Evolutionary conservation across 1,140 invertebrate species (phyloP).

Genomic region (Mamestra configurata): DNA sequence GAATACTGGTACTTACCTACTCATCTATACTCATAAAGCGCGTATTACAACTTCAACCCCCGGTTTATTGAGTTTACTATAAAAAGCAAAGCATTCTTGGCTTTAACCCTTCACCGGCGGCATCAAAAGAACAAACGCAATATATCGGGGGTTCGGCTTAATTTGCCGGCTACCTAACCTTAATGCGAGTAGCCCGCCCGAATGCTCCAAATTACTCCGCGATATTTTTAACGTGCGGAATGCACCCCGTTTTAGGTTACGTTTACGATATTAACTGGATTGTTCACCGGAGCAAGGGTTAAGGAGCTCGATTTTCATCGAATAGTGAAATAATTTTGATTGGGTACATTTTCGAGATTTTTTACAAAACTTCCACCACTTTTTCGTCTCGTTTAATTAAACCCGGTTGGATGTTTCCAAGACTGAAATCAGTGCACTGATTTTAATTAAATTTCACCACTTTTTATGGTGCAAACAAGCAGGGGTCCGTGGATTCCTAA

Average conservation of each 20-base stretch:
- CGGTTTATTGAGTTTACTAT: constrained; percentile 81
- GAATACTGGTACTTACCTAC: background rate
- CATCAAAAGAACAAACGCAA: constrained; percentile 88
- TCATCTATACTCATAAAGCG: constrained; percentile 11
- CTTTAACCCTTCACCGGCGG: constrained; percentile 86
- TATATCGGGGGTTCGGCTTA: constrained; percentile 85
- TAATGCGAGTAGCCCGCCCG: constrained; percentile 80
- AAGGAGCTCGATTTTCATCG: constrained; percentile 52
- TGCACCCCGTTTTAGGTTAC: constrained; percentile 83
- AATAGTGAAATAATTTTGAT: constrained; percentile 38
- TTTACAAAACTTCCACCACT: constrained; percentile 28
- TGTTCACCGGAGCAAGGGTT: constrained; percentile 63
- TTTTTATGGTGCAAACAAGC: constrained; percentile 68
- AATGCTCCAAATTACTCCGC: constrained; percentile 86
- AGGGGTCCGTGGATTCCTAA: constrained; percentile 74
- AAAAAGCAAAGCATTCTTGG: constrained; percentile 88
- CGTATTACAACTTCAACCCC: constrained; percentile 57
- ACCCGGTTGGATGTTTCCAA: constrained; percentile 27
- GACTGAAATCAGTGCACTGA: constrained; percentile 18
- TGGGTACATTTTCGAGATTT: constrained; percentile 26
- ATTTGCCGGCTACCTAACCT: constrained; percentile 84
- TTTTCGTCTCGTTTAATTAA: constrained; percentile 33
- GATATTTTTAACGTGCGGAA: constrained; percentile 87
- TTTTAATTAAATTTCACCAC: constrained; percentile 54
- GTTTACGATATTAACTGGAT: constrained; percentile 81